Conservation (phyloP, 92 coral and sea anemone species). For the Epizoanthus stellaris region DNA sequence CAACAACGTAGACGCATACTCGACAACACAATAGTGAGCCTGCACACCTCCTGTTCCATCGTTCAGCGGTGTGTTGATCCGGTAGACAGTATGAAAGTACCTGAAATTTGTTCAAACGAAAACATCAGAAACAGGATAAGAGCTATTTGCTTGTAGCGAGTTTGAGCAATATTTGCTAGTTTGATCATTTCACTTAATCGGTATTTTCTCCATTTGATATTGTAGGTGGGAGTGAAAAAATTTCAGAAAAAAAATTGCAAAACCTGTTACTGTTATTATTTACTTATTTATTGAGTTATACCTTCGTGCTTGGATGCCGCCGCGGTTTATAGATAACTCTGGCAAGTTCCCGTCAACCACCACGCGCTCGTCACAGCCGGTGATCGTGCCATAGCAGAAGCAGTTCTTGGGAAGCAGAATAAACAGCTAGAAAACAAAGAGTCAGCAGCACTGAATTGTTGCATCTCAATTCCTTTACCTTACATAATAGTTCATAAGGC, state of each 20-base stretch:
- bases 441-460: too few species aligned
- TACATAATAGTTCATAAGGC: too few species aligned
- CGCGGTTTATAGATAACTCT: conserved; percentile 20
- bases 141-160: too few species aligned
- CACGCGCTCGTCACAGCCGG: conserved; percentile 23
- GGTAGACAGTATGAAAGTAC: conserved; percentile 73
- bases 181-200: too few species aligned
- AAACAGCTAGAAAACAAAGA: conserved; percentile 11
- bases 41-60: conserved; percentile 24
- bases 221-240: too few species aligned
- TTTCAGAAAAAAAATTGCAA: too few species aligned
- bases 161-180: too few species aligned
- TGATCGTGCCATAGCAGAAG: conserved; percentile 27
- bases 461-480: too few species aligned
- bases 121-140: too few species aligned
- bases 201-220: too few species aligned
- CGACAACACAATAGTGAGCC: conserved; percentile 59
- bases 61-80: conserved; percentile 39
- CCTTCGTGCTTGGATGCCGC: conserved; percentile 11
- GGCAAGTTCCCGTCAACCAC: conserved; percentile 15
- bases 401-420: conserved; percentile 37
- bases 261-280: too few species aligned
- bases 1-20: conserved; percentile 84
- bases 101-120: not conserved
- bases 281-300: not conserved